phyloP scores from a whole-genome alignment of 2,797 vertebrate species.

The Knipowitschia caucasica region DNA sequence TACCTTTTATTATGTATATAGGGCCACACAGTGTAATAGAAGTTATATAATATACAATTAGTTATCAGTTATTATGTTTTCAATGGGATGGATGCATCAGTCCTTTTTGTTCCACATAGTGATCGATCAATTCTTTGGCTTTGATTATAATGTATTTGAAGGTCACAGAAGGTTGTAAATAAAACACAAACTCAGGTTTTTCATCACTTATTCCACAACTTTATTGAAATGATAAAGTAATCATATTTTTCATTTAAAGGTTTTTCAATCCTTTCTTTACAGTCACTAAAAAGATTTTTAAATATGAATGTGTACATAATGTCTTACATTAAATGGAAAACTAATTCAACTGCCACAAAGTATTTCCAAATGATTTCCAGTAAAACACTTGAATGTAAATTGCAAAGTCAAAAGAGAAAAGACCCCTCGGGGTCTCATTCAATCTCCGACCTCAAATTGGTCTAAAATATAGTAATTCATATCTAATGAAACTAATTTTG shows the following conservation, averaged over 20 bases:
- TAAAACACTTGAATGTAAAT: slow-evolving; percentile 53
- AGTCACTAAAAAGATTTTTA: slow-evolving; percentile 12
- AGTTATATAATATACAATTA: too few relatives aligned
- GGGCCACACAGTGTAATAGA: slow-evolving; percentile 1
- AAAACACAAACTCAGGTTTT: slow-evolving; percentile 28
- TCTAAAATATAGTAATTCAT: slow-evolving; percentile 56
- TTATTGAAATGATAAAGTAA: slow-evolving; percentile 54
- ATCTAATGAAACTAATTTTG: slow-evolving; percentile 55
- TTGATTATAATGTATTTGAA: too few relatives aligned
- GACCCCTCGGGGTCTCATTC: slow-evolving; percentile 48
- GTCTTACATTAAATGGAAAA: slow-evolving; percentile 24
- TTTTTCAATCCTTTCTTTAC: slow-evolving; percentile 21
- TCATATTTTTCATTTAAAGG: slow-evolving; percentile 17
- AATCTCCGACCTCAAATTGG: slow-evolving; percentile 55
- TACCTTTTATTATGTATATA: background rate
- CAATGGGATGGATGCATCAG: too few relatives aligned
- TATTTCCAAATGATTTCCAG: slow-evolving; percentile 42
- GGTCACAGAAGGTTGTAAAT: too few relatives aligned
- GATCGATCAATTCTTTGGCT: too few relatives aligned
- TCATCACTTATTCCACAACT: slow-evolving; percentile 37
- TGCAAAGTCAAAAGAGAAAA: slow-evolving; percentile 29
- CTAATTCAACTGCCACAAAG: slow-evolving; percentile 31
- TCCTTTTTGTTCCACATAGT: too few relatives aligned
- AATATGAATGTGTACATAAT: slow-evolving; percentile 27
- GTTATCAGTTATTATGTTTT: background rate